Percentiles rank a stretch among this genome's conserved stretches.
Conservation (phyloP, 2,888 invertebrate genomes). For the Mesopsocus fuscifrons region DNA sequence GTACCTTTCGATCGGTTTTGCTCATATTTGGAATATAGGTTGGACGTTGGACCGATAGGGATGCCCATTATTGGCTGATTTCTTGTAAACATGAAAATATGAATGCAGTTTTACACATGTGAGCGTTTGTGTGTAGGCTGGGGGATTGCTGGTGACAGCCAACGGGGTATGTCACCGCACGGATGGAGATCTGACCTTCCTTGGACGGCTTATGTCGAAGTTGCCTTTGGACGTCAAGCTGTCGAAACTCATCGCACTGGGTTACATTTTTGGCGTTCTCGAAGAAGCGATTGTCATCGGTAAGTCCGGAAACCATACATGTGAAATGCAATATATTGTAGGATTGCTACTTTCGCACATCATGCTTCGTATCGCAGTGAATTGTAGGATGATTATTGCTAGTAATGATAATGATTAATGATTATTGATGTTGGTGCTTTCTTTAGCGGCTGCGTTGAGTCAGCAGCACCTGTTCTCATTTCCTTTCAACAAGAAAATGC, state of each 20-base stretch:
- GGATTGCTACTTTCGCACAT: too few species aligned
- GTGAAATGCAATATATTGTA: too few species aligned
- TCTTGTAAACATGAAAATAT: too few species aligned
- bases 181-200: slow-evolving; percentile 75
- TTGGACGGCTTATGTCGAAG: slow-evolving; percentile 64
- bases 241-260: slow-evolving; percentile 68
- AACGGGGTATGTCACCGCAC: slow-evolving; percentile 30
- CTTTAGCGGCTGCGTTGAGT: slow-evolving; percentile 59
- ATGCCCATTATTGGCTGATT: too few species aligned
- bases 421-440: slow-evolving; percentile 4
- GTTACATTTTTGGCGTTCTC: slow-evolving; percentile 66
- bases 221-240: slow-evolving; percentile 68
- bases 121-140: slow-evolving; percentile 35
- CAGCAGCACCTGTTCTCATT: slow-evolving; percentile 61
- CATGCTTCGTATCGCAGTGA: too few species aligned
- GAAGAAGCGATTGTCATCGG: slow-evolving; percentile 74
- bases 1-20: too few species aligned
- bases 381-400: too few species aligned
- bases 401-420: too few species aligned
- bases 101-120: too few species aligned
- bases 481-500: slow-evolving; percentile 46
- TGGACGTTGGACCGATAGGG: too few species aligned
- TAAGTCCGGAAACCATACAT: too few species aligned
- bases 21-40: too few species aligned
- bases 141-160: slow-evolving; percentile 47